phyloP scores from a whole-genome alignment of 1,140 invertebrate species.

The Cydia strobilella region DNA sequence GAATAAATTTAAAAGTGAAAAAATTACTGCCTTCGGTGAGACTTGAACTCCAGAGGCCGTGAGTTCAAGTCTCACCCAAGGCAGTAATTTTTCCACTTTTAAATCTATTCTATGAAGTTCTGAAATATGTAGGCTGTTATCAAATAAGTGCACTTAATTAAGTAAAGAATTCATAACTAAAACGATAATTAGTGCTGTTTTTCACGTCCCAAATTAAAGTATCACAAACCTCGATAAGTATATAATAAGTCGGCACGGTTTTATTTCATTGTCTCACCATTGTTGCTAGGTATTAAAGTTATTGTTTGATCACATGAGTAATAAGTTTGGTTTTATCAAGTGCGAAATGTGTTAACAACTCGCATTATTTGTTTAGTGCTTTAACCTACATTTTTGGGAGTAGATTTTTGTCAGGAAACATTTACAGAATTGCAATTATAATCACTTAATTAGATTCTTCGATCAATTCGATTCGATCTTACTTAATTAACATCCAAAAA shows the following conservation, averaged over 20 bases:
- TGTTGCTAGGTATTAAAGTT: slow-evolving; percentile 15
- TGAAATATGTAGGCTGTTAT: no score
- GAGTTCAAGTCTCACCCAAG: no score
- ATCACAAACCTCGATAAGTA: slow-evolving; percentile 3
- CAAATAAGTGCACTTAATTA: no score
- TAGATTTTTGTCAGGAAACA: background rate
- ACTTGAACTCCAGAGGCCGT: no score
- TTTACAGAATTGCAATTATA: background rate
- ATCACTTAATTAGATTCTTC: no score
- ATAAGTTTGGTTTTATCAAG: slow-evolving; percentile 31
- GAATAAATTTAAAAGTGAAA: no score
- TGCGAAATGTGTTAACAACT: slow-evolving; percentile 9
- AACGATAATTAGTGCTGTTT: background rate
- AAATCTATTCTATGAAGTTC: no score
- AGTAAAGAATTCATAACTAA: background rate
- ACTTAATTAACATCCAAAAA: no score
- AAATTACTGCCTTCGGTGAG: no score
- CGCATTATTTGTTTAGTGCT: background rate
- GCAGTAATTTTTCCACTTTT: no score
- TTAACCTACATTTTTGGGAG: slow-evolving; percentile 18
- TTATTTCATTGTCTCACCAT: slow-evolving; percentile 11
- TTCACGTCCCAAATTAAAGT: slow-evolving; percentile 21
- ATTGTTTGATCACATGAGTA: slow-evolving; percentile 32
- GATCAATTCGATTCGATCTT: no score
- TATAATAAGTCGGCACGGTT: background rate